phyloP scores from a whole-genome alignment of 53 echinoderm and acorn worm genomes.

The Hippasteria phrygiana region DNA sequence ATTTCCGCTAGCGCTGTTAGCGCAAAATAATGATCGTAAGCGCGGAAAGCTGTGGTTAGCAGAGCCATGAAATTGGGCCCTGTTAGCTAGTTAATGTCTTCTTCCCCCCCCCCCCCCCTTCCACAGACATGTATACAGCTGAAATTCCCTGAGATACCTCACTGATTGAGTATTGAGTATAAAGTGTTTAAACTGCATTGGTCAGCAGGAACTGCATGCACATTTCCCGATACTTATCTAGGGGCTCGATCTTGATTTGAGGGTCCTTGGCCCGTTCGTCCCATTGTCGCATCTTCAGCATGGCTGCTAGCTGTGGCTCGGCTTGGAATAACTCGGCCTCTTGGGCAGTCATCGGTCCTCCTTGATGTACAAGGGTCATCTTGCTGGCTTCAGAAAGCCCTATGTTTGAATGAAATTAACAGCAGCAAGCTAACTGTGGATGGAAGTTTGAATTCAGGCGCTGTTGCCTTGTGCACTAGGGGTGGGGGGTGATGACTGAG shows the following conservation, averaged over 20 bases:
- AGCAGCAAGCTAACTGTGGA: not conserved
- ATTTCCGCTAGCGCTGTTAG: too few species aligned
- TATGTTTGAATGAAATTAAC: not conserved
- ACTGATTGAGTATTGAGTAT: too few species aligned
- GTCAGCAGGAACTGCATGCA: slow-evolving; percentile 43
- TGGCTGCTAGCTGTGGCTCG: slow-evolving; percentile 61
- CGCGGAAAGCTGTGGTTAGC: too few species aligned
- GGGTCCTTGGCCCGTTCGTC: slow-evolving; percentile 84
- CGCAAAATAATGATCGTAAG: too few species aligned
- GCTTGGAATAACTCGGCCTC: slow-evolving; percentile 78
- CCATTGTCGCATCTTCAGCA: slow-evolving; percentile 78
- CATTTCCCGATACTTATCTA: slow-evolving; percentile 71
- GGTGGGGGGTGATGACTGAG: too few species aligned
- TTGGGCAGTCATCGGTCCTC: slow-evolving; percentile 83
- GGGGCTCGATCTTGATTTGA: slow-evolving; percentile 40
- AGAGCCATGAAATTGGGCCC: too few species aligned
- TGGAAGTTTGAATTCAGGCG: too few species aligned
- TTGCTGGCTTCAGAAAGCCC: slow-evolving; percentile 84
- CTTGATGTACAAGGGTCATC: slow-evolving; percentile 83
- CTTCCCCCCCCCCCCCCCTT: too few species aligned
- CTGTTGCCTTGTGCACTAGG: too few species aligned
- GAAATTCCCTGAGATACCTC: too few species aligned
- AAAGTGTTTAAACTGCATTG: slow-evolving; percentile 3
- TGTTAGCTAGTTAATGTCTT: too few species aligned
- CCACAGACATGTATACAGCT: too few species aligned